Evolutionary conservation across 2,888 invertebrate genomes (phyloP).

Genomic region (Cantharis flavilabris): DNA sequence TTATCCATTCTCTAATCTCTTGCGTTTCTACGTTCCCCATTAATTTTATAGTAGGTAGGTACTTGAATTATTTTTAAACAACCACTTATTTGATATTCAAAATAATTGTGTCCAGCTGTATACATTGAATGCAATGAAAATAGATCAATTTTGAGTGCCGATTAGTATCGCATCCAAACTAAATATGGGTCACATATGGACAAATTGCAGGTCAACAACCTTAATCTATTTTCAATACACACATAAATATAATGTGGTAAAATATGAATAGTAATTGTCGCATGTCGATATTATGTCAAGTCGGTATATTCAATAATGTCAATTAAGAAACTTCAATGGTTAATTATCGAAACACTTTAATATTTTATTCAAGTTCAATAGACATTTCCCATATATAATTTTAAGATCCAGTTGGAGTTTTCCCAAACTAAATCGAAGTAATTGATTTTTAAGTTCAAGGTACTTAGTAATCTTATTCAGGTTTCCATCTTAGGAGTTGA

Average conservation of each 20-base stretch:
- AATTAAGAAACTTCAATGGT: background rate
- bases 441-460: slow-evolving; percentile 10
- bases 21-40: background rate
- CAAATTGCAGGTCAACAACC: background rate
- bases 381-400: background rate
- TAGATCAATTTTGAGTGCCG: background rate
- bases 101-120: background rate
- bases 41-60: background rate
- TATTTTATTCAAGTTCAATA: background rate
- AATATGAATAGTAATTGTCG: background rate
- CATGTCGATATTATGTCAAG: background rate
- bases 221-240: background rate
- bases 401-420: background rate
- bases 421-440: background rate
- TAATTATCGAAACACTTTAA: background rate
- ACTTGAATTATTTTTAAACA: background rate
- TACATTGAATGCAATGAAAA: background rate
- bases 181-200: background rate
- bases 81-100: background rate
- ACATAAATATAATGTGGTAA: background rate
- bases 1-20: background rate
- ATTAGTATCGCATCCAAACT: background rate
- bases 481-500: background rate
- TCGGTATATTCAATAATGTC: background rate
- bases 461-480: background rate